Conservation (phyloP, 2,888 invertebrate genomes). For the Caenorhabditis doughertyi region DNA sequence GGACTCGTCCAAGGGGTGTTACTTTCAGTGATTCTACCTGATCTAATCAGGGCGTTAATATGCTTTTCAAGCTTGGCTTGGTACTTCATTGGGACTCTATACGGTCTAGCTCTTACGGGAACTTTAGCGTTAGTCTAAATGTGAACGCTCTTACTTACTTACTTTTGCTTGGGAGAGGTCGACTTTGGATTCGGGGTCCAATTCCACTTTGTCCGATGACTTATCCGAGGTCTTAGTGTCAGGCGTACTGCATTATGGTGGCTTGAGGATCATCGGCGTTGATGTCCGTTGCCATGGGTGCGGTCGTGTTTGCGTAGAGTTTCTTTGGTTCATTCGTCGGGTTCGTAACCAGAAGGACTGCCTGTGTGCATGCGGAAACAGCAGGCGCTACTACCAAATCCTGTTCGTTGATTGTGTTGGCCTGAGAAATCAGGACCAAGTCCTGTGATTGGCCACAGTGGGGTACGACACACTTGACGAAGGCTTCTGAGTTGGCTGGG, state of each 20-base stretch:
- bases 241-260: neutral
- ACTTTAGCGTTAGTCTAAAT: slow-evolving; percentile 68
- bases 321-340: slow-evolving; percentile 14
- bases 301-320: slow-evolving; percentile 4
- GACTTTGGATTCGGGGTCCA: slow-evolving; percentile 20
- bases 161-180: neutral
- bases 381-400: slow-evolving; percentile 21
- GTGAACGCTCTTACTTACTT: slow-evolving; percentile 9
- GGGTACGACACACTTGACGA: slow-evolving; percentile 12
- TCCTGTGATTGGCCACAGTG: neutral
- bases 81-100: slow-evolving; percentile 64
- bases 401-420: neutral
- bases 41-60: slow-evolving; percentile 61
- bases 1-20: slow-evolving; percentile 71
- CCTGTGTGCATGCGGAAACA: neutral
- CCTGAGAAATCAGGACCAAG: neutral
- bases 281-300: neutral
- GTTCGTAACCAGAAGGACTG: slow-evolving; percentile 11
- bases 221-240: neutral
- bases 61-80: slow-evolving; percentile 67
- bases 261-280: neutral
- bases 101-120: slow-evolving; percentile 47
- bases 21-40: slow-evolving; percentile 61
- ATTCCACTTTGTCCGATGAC: neutral
- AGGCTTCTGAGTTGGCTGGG: slow-evolving; percentile 8